Percentiles rank a stretch among this genome's conserved stretches.
Conservation (phyloP, 2,113 vertebrate genomes). For the Craseonycteris thonglongyai region DNA sequence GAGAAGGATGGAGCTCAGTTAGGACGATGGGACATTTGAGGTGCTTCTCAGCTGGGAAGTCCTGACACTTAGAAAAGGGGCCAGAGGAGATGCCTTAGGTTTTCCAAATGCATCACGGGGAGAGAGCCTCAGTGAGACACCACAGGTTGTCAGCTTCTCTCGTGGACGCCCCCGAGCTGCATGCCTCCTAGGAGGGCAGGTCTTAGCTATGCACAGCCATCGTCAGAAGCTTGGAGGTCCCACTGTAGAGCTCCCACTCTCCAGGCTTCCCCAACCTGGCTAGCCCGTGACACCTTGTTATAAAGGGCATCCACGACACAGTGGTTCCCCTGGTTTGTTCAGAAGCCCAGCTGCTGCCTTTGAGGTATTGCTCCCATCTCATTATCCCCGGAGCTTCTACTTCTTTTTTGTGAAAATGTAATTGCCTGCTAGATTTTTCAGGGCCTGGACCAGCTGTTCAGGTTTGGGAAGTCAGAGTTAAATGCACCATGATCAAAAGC, state of each 20-base stretch:
- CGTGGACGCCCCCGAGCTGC: not conserved
- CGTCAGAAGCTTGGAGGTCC: not conserved
- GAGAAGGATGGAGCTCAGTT: not conserved
- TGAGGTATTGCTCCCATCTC: slow-evolving; percentile 35
- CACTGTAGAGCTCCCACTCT: not conserved
- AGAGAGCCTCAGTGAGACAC: not conserved
- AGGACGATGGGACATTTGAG: not conserved
- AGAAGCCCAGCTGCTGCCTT: slow-evolving; percentile 13
- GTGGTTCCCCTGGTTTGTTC: not conserved
- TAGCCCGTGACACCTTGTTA: not conserved
- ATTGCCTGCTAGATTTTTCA: slow-evolving; percentile 53
- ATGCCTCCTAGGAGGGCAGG: not conserved
- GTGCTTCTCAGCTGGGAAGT: not conserved
- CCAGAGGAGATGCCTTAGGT: not conserved
- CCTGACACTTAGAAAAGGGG: not conserved
- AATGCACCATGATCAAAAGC: slow-evolving; percentile 48
- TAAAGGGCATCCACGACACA: not conserved
- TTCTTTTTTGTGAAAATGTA: slow-evolving; percentile 59
- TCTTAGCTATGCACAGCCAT: not conserved
- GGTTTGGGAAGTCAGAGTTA: slow-evolving; percentile 50
- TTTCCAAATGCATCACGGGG: not conserved
- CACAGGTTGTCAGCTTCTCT: not conserved
- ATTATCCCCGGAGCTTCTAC: slow-evolving; percentile 28
- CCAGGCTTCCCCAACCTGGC: not conserved
- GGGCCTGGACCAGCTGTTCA: slow-evolving; percentile 38